Conservation (phyloP, 2,888 invertebrate species). For the Blastobasis adustella region DNA sequence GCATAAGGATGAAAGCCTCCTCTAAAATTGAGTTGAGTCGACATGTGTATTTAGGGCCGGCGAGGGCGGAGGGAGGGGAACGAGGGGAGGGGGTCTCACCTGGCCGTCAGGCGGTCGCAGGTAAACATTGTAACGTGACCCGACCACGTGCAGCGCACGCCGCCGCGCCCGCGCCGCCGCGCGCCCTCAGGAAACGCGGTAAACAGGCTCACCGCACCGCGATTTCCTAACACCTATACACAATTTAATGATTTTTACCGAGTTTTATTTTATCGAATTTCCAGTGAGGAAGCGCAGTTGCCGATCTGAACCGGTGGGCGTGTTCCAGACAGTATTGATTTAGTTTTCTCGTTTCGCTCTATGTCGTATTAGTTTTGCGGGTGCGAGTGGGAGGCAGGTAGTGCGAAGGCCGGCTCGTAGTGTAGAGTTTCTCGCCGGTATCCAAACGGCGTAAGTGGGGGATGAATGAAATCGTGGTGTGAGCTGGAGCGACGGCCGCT, state of each 20-base stretch:
- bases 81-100: slow-evolving; percentile 41
- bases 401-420: slow-evolving; percentile 53
- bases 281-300: slow-evolving; percentile 70
- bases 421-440: slow-evolving; percentile 47
- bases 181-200: slow-evolving; percentile 11
- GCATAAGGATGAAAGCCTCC: slow-evolving; percentile 6
- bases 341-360: slow-evolving; percentile 55
- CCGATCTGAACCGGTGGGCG: slow-evolving; percentile 66
- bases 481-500: slow-evolving; percentile 70
- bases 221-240: slow-evolving; percentile 38
- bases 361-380: slow-evolving; percentile 24
- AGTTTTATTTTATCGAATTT: slow-evolving; percentile 72
- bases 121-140: slow-evolving; percentile 72
- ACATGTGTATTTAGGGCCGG: not conserved
- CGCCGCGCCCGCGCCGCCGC: slow-evolving; percentile 9
- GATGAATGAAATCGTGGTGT: slow-evolving; percentile 74
- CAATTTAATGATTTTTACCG: slow-evolving; percentile 65
- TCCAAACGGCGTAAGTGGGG: slow-evolving; percentile 56
- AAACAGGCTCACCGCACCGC: slow-evolving; percentile 15
- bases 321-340: slow-evolving; percentile 73
- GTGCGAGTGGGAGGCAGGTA: slow-evolving; percentile 46
- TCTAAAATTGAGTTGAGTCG: not conserved
- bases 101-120: slow-evolving; percentile 61
- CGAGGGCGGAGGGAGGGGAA: not conserved
- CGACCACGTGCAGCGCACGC: slow-evolving; percentile 65